phyloP scores from a whole-genome alignment of 2,113 vertebrate species.

The Notothenia coriiceps region DNA sequence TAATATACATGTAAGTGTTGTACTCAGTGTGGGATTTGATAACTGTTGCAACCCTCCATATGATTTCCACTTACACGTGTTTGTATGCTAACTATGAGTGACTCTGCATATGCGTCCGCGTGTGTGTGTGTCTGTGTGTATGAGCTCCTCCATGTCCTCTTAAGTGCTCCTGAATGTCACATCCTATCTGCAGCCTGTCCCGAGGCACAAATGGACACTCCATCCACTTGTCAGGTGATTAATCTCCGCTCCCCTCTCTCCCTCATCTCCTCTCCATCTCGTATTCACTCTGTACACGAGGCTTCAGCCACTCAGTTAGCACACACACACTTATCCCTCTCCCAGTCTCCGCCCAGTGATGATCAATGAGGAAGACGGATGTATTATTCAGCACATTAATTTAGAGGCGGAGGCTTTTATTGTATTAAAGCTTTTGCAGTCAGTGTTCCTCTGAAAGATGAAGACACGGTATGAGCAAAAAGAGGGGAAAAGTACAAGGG shows the following conservation, averaged over 20 bases:
- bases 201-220: slow-evolving; percentile 79
- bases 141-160: slow-evolving; percentile 56
- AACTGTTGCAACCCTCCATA: not conserved
- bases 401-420: slow-evolving; percentile 33
- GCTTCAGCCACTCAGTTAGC: slow-evolving; percentile 51
- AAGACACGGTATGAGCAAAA: slow-evolving; percentile 28
- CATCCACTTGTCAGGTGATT: slow-evolving; percentile 82
- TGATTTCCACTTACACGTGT: not conserved
- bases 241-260: slow-evolving; percentile 64
- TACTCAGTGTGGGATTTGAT: not conserved
- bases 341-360: slow-evolving; percentile 37
- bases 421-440: slow-evolving; percentile 41
- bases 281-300: slow-evolving; percentile 57
- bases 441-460: slow-evolving; percentile 29
- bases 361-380: slow-evolving; percentile 67
- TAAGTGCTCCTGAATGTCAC: slow-evolving; percentile 80
- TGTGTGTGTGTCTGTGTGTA: slow-evolving; percentile 11
- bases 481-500: slow-evolving; percentile 27
- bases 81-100: slow-evolving; percentile 22
- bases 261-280: slow-evolving; percentile 66
- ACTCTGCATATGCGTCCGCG: not conserved
- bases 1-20: not conserved
- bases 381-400: slow-evolving; percentile 68
- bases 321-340: slow-evolving; percentile 33
- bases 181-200: slow-evolving; percentile 76